Conservation (phyloP, 2,888 invertebrate genomes). For the Synanthedon tipuliformis region DNA sequence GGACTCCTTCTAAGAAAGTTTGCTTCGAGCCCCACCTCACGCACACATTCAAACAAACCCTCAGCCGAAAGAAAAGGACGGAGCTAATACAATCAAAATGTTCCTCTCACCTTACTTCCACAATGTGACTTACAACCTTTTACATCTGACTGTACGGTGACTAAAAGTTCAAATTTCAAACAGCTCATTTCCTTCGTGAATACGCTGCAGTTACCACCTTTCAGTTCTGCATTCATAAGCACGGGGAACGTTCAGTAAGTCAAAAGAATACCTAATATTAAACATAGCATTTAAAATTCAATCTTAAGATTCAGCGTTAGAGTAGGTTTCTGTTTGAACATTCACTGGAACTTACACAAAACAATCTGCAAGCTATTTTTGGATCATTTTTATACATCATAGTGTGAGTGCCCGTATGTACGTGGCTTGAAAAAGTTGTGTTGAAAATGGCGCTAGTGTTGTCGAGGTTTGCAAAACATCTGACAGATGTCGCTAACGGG, state of each 20-base stretch:
- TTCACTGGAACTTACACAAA: background rate
- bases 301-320: background rate
- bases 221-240: conserved; percentile 14
- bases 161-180: conserved; percentile 13
- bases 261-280: background rate
- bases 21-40: conserved; percentile 30
- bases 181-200: conserved; percentile 9
- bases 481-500: conserved; percentile 45
- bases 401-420: conserved; percentile 40
- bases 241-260: conserved; percentile 3
- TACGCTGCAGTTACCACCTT: conserved; percentile 16
- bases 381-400: conserved; percentile 31
- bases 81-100: background rate
- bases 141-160: background rate
- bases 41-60: conserved; percentile 22
- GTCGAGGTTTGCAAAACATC: conserved; percentile 19
- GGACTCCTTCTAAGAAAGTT: conserved; percentile 57
- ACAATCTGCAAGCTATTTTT: conserved; percentile 27
- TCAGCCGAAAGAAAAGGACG: conserved; percentile 18
- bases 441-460: conserved; percentile 53
- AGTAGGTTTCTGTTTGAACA: background rate
- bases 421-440: conserved; percentile 32
- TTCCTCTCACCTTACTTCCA: background rate
- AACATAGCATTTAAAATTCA: background rate
- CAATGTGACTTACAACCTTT: background rate